phyloP scores from a whole-genome alignment of 2,113 vertebrate genomes.

The Hystrix brachyura region DNA sequence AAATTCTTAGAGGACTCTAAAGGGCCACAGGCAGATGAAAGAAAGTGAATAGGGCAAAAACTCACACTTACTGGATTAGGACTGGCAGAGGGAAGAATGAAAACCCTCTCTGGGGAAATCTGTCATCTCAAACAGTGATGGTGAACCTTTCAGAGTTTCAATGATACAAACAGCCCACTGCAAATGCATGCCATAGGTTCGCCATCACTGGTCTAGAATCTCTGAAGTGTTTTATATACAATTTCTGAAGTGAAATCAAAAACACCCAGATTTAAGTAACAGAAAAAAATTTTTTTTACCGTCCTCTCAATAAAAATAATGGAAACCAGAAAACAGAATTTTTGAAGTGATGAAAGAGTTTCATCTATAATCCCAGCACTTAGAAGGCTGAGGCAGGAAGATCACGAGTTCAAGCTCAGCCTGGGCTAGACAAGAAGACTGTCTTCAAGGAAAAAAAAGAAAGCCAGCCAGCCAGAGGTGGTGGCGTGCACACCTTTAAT shows the following conservation, averaged over 20 bases:
- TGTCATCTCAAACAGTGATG: background rate
- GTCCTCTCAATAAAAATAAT: background rate
- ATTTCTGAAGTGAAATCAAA: background rate
- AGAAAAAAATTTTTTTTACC: background rate
- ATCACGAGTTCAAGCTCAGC: no score
- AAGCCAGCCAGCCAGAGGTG: no score
- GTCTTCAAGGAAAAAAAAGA: no score
- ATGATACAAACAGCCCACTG: no score
- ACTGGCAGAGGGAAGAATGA: background rate
- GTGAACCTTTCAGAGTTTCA: no score
- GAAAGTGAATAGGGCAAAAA: background rate
- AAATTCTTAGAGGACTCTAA: background rate
- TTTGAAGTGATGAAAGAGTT: no score
- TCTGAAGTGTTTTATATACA: constrained; percentile 17
- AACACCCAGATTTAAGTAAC: no score
- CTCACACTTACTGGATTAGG: background rate
- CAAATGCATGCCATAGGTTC: no score
- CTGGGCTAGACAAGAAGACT: no score
- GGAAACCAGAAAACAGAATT: background rate
- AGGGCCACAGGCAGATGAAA: background rate
- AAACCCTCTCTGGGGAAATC: background rate
- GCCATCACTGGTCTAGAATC: background rate
- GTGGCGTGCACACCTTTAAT: no score
- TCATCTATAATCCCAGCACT: no score
- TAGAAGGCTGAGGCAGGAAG: no score